phyloP scores from a whole-genome alignment of 2,113 vertebrate species.

The Podiceps cristatus region DNA sequence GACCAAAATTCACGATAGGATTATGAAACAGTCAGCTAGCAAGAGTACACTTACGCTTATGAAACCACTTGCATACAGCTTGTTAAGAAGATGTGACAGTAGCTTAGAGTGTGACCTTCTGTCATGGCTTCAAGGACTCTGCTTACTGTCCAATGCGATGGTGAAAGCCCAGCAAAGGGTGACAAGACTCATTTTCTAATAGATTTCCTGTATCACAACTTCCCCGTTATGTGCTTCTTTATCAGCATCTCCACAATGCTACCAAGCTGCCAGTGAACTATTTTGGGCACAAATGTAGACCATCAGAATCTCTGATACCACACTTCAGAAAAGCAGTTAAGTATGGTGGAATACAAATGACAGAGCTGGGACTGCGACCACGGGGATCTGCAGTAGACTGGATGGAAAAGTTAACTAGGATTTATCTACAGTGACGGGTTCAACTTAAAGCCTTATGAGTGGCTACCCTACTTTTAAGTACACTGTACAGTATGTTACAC shows the following conservation, averaged over 20 bases:
- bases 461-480: background rate
- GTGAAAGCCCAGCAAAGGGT: background rate
- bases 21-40: background rate
- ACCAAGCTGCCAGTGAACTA: background rate
- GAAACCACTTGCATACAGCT: background rate
- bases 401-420: background rate
- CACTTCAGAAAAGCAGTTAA: background rate
- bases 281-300: background rate
- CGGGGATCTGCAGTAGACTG: background rate
- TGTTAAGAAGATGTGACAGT: background rate
- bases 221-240: background rate
- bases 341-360: background rate
- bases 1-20: background rate
- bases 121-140: background rate
- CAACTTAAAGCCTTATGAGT: background rate
- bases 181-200: background rate
- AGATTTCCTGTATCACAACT: background rate
- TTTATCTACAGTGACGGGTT: background rate
- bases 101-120: background rate
- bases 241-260: background rate
- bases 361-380: background rate
- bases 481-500: background rate
- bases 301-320: background rate
- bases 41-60: background rate
- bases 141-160: background rate